These are phyloP conservation scores for Enteromius mattozi DNA, from an alignment of 2,797 vertebrate species.

Conservation along the genomic window DNA sequence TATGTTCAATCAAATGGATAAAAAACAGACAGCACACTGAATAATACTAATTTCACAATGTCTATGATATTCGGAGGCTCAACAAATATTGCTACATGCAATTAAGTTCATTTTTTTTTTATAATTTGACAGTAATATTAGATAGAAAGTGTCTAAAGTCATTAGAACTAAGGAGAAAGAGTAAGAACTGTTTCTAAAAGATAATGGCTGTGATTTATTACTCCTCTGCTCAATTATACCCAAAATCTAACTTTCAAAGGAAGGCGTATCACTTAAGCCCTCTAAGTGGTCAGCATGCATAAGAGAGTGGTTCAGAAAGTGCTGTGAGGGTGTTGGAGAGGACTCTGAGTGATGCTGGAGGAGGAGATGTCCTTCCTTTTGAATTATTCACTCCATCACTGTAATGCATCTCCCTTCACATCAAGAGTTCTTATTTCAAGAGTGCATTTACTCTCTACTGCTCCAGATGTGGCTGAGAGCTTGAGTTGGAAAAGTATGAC, in stretches of 20 bases:
- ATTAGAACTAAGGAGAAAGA: background rate
- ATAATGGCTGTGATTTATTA: constrained; percentile 7
- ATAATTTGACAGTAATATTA: no score
- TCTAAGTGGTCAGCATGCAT: constrained; percentile 25
- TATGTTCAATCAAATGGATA: background rate
- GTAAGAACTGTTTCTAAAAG: background rate
- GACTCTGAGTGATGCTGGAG: constrained; percentile 20
- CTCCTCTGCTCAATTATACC: constrained; percentile 1
- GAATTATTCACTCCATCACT: constrained; percentile 54
- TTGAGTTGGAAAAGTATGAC: constrained; percentile 6
- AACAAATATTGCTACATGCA: no score
- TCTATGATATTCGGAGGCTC: no score
- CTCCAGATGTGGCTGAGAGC: background rate
- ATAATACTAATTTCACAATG: background rate
- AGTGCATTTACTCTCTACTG: background rate
- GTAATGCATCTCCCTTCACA: constrained; percentile 43
- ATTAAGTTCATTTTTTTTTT: no score
- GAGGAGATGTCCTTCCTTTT: constrained; percentile 48
- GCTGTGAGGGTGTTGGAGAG: constrained; percentile 33
- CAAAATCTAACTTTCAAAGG: constrained; percentile 20
- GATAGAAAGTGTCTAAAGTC: background rate
- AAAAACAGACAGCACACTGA: background rate
- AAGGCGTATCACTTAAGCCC: constrained; percentile 15
- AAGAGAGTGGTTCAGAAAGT: constrained; percentile 38
- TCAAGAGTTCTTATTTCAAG: constrained; percentile 45